Base-by-base conservation (phyloP, 2,113 vertebrate species). In the Chascanopsetta lugubris region DNA sequence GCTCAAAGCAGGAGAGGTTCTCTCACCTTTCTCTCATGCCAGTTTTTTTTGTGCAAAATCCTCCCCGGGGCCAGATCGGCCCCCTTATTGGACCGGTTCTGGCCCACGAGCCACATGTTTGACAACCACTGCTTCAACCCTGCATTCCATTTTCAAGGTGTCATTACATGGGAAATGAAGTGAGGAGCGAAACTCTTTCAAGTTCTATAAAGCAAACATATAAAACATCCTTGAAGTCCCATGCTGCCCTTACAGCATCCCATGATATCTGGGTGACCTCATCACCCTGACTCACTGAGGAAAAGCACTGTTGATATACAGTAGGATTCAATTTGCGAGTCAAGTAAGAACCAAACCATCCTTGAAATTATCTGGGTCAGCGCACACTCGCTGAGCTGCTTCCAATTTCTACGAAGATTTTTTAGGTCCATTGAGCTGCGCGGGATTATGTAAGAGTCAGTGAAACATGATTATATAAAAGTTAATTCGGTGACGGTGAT, bases 301-400 rank as follows among this genome's bases (percentile, higher is more conserved):
- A 36, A 71, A 68, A 65, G 54, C 32, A 45, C 24, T 40, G 27
- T 46, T 75, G 43, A 32, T 42, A 32, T 25, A 43, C 55, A 46
- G 21, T 46, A 21, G 20, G 60, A 56, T 54, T 61, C 60, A 42
- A 77, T 80, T 64, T 45, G 17, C 38, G n/a, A 40, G 45, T 63
- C 34, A 11, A 45, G 22, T 25, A 54, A 11, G 48, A 54, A 69
- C 51, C 12, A 61, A 63, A 73, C 36, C 29, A 56, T 24, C 58
- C 17, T 34, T 29, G 21, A 69, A 59, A 59, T 58, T 8, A 60
- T 75, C 69, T 66, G 57, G 47, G n/a, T 77, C 47, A 32, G 42
- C 61, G 30, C 69, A 24, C 56, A 42, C 38, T 42, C 6, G 40
- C n/a, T 45, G 51, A 46, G 25, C 20, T 26, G 13, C 25, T 58